Conservation (phyloP, 2,888 invertebrate species). For the Synanthedon andrenaeformis region DNA sequence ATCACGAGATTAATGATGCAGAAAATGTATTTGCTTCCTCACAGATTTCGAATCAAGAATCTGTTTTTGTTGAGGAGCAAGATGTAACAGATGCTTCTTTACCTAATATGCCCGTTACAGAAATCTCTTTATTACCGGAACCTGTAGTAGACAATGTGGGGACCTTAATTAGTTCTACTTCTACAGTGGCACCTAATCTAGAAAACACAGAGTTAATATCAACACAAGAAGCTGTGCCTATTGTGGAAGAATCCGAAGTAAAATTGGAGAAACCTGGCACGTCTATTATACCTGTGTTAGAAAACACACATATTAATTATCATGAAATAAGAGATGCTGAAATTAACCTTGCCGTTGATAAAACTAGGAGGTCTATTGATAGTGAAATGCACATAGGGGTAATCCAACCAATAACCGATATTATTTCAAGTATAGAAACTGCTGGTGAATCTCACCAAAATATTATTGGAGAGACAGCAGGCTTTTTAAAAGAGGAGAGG, state of each 20-base stretch:
- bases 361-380: neutral
- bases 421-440: too few species aligned
- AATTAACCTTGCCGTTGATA: slow-evolving; percentile 7
- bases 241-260: neutral
- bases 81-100: neutral
- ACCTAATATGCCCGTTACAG: neutral
- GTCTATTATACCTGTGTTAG: neutral
- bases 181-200: neutral
- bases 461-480: too few species aligned
- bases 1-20: slow-evolving; percentile 34
- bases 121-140: neutral
- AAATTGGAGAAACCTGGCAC: neutral
- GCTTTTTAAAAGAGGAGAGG: neutral
- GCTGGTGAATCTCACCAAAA: too few species aligned
- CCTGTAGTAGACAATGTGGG: neutral
- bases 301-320: slow-evolving; percentile 20
- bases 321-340: slow-evolving; percentile 34
- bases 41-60: slow-evolving; percentile 1
- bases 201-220: neutral
- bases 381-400: too few species aligned
- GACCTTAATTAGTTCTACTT: neutral
- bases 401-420: too few species aligned
- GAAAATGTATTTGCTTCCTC: slow-evolving; percentile 23
- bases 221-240: neutral
- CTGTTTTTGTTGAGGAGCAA: neutral